phyloP scores from a whole-genome alignment of 2,113 vertebrate species.

The Pipa parva region DNA sequence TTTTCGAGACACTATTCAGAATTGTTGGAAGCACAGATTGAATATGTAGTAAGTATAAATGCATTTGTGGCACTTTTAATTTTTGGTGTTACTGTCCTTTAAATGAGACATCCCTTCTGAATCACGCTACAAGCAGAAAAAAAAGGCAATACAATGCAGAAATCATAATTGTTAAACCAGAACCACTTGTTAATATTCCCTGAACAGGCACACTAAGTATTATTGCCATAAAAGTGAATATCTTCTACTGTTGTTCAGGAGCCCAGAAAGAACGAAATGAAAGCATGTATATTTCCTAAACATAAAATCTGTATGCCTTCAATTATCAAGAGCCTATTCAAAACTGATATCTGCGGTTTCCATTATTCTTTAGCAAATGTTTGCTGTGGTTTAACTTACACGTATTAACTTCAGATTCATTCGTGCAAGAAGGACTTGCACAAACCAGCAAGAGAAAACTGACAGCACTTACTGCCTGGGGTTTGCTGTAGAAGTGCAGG shows the following conservation, averaged over 20 bases:
- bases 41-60: too few species aligned
- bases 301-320: not conserved
- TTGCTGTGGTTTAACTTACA: slow-evolving; percentile 40
- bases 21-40: too few species aligned
- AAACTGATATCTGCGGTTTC: slow-evolving; percentile 45
- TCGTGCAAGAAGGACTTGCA: not conserved
- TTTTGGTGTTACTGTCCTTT: too few species aligned
- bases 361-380: slow-evolving; percentile 42
- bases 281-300: not conserved
- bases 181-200: not conserved
- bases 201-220: not conserved
- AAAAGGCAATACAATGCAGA: too few species aligned
- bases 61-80: too few species aligned
- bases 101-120: not conserved
- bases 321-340: not conserved
- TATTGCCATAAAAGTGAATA: not conserved
- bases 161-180: too few species aligned
- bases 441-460: not conserved
- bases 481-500: not conserved
- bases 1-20: too few species aligned
- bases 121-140: too few species aligned
- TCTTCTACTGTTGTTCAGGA: not conserved
- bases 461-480: not conserved
- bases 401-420: slow-evolving; percentile 5
- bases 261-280: not conserved